Evolutionary conservation across 1,140 invertebrate genomes (phyloP).

Genomic region (Cylas formicarius): DNA sequence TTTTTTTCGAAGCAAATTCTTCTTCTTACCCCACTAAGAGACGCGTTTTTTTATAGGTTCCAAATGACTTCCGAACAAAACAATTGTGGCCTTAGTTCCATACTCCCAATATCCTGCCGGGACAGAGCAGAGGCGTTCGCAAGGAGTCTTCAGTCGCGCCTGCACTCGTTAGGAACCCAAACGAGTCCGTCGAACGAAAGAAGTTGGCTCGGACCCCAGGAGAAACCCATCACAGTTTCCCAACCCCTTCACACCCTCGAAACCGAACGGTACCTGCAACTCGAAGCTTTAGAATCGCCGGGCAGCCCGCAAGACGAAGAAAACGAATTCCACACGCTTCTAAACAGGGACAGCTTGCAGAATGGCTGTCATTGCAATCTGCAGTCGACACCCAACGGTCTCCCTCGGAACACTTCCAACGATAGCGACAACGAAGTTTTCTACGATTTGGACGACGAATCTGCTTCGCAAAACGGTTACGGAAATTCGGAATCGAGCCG

Average conservation of each 20-base stretch:
- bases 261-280: slow-evolving; percentile 51
- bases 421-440: slow-evolving; percentile 47
- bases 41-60: slow-evolving; percentile 17
- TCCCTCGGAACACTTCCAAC: slow-evolving; percentile 31
- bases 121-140: slow-evolving; percentile 72
- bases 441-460: slow-evolving; percentile 46
- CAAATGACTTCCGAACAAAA: slow-evolving; percentile 30
- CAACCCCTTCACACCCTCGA: slow-evolving; percentile 47
- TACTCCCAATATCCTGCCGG: slow-evolving; percentile 63
- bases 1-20: too few relatives aligned
- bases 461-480: slow-evolving; percentile 4
- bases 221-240: slow-evolving; percentile 34
- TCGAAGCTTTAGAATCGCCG: slow-evolving; percentile 54
- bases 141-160: slow-evolving; percentile 61
- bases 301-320: slow-evolving; percentile 54
- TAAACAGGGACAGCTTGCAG: slow-evolving; percentile 27
- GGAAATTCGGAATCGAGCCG: slow-evolving; percentile 12
- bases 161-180: slow-evolving; percentile 58
- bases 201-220: slow-evolving; percentile 42
- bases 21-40: too few relatives aligned
- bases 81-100: slow-evolving; percentile 46
- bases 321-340: slow-evolving; percentile 22
- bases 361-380: slow-evolving; percentile 38
- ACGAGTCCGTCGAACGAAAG: slow-evolving; percentile 38
- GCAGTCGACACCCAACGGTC: slow-evolving; percentile 14